phyloP scores from a whole-genome alignment of 1,140 invertebrate genomes.

The Euura lappo region DNA sequence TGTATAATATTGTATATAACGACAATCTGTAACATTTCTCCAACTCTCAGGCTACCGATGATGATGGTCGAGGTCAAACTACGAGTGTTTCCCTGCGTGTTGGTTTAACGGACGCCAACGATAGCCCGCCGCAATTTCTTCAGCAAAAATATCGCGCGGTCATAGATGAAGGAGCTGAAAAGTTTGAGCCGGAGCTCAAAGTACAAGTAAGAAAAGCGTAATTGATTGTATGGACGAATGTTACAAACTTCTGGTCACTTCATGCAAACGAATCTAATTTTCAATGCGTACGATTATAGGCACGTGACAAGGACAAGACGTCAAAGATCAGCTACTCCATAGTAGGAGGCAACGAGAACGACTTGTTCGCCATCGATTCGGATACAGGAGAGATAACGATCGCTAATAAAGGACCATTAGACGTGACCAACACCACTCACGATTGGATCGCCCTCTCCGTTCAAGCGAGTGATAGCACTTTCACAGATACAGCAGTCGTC shows the following conservation, averaged over 20 bases:
- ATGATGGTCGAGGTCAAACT: conserved; percentile 78
- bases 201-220: conserved; percentile 32
- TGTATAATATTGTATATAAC: too few relatives aligned
- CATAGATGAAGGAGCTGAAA: conserved; percentile 82
- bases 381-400: conserved; percentile 74
- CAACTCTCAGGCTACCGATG: conserved; percentile 76
- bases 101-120: conserved; percentile 81
- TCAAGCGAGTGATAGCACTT: conserved; percentile 80
- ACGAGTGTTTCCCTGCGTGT: conserved; percentile 81
- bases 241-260: conserved; percentile 13
- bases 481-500: conserved; percentile 72
- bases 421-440: conserved; percentile 67
- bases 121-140: conserved; percentile 82
- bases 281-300: conserved; percentile 64
- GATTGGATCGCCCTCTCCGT: conserved; percentile 61
- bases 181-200: conserved; percentile 78
- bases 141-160: conserved; percentile 76
- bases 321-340: conserved; percentile 81
- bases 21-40: not conserved
- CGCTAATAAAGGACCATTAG: conserved; percentile 64
- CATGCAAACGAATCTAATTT: conserved; percentile 36
- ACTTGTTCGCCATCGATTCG: conserved; percentile 73
- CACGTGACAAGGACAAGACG: conserved; percentile 80
- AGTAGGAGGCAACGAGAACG: conserved; percentile 67
- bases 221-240: conserved; percentile 8